Evolutionary conservation across 2,888 invertebrate genomes (phyloP).

Genomic region (Andrena minutula): DNA sequence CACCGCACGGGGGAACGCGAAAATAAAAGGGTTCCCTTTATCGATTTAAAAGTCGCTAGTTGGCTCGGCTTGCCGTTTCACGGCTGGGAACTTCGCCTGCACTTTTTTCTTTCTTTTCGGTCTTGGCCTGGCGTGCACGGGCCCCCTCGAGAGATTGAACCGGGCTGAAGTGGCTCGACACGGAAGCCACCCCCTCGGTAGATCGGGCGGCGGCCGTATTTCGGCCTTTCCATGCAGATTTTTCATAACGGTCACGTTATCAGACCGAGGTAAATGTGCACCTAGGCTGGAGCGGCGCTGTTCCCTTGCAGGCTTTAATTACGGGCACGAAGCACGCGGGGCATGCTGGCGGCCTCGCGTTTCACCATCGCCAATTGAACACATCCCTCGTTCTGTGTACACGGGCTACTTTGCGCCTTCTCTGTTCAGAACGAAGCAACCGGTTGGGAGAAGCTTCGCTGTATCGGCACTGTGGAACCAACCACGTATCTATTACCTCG

Average conservation of each 20-base stretch:
- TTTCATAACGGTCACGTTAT: constrained; percentile 65
- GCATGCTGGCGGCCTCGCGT: constrained; percentile 65
- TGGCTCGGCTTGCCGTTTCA: constrained; percentile 12
- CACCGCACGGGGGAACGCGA: constrained; percentile 8
- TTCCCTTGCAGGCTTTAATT: constrained; percentile 72
- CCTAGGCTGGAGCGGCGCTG: constrained; percentile 6
- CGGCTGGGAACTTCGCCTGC: constrained; percentile 1
- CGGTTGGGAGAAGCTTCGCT: constrained; percentile 10
- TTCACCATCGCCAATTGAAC: constrained; percentile 36
- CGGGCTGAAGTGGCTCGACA: constrained; percentile 51
- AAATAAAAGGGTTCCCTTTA: constrained; percentile 20
- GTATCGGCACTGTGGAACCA: not conserved
- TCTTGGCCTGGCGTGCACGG: constrained; percentile 48
- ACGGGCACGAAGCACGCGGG: constrained; percentile 74
- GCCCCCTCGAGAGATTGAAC: constrained; percentile 48
- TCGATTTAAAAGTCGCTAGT: constrained; percentile 40
- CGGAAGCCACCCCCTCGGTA: constrained; percentile 43
- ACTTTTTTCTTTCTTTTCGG: constrained; percentile 19
- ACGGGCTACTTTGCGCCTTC: not conserved
- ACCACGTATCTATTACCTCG: too few species aligned
- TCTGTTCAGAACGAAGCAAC: not conserved
- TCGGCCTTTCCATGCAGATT: constrained; percentile 52
- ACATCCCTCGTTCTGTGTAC: constrained; percentile 32
- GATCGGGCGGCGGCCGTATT: constrained; percentile 30
- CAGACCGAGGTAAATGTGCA: constrained; percentile 34